These are phyloP conservation scores for Alfaro cultratus DNA, from an alignment of 2,797 vertebrate species.

Conservation along the genomic window DNA sequence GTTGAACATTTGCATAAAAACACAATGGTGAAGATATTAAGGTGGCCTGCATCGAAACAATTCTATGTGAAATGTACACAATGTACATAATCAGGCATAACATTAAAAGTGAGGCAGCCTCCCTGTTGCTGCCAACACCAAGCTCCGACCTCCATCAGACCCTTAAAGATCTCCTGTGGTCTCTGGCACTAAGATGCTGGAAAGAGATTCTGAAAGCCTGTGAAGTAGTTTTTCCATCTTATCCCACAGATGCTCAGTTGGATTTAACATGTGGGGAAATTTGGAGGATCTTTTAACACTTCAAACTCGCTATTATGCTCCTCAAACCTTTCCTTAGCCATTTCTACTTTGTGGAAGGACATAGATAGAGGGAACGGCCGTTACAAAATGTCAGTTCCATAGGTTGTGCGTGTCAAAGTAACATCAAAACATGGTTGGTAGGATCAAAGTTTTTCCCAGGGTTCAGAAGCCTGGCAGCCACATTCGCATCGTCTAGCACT, in stretches of 20 bases:
- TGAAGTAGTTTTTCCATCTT: neutral
- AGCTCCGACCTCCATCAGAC: neutral
- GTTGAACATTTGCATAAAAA: neutral
- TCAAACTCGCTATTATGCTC: neutral
- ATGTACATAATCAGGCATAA: neutral
- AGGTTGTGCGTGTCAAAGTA: neutral
- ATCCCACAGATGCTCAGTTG: neutral
- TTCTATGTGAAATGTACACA: neutral
- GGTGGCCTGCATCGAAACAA: neutral
- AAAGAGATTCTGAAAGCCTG: neutral
- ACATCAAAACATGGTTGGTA: neutral
- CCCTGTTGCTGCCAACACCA: neutral
- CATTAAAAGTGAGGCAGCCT: neutral
- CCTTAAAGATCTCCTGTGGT: neutral
- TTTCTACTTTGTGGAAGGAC: neutral
- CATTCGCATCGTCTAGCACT: neutral
- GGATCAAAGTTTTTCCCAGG: neutral
- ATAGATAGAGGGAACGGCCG: neutral
- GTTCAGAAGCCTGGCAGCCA: neutral
- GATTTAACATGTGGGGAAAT: neutral
- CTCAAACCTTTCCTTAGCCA: neutral
- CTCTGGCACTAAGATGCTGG: neutral
- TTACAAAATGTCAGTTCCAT: neutral
- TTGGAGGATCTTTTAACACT: neutral
- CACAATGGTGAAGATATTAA: neutral